Conservation (phyloP, 2,888 invertebrate genomes). For the Harpalus rufipes region DNA sequence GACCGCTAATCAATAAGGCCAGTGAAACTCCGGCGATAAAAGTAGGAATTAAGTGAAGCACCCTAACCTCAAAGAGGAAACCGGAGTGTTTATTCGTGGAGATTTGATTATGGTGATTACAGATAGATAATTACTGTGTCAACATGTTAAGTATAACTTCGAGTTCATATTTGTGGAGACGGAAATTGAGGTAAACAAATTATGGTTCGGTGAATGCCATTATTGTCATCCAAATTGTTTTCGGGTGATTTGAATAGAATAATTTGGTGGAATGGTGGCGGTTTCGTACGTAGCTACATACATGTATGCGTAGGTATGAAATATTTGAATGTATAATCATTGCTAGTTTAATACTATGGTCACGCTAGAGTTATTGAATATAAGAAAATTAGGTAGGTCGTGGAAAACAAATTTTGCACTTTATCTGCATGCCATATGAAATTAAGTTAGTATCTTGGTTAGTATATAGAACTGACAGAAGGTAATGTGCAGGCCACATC, state of each 20-base stretch:
- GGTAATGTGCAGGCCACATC: too few relatives aligned
- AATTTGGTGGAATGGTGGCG: background rate
- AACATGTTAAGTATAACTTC: constrained; percentile 31
- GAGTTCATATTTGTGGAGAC: constrained; percentile 13
- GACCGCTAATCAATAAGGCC: constrained; percentile 43
- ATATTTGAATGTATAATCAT: too few relatives aligned
- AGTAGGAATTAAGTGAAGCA: constrained; percentile 29
- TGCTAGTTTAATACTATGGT: too few relatives aligned
- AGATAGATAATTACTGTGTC: constrained; percentile 39
- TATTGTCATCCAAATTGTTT: background rate
- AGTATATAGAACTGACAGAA: too few relatives aligned
- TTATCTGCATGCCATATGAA: too few relatives aligned
- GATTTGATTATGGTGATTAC: constrained; percentile 46
- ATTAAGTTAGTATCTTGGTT: too few relatives aligned
- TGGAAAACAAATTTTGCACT: too few relatives aligned
- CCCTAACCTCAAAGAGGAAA: background rate
- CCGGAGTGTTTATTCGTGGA: constrained; percentile 32
- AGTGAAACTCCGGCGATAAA: constrained; percentile 19
- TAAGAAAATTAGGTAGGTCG: too few relatives aligned
- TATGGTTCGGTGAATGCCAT: background rate
- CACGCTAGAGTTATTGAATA: too few relatives aligned
- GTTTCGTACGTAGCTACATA: background rate
- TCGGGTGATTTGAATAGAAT: background rate
- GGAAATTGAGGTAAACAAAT: constrained; percentile 28
- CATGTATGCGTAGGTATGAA: too few relatives aligned